phyloP scores from a whole-genome alignment of 2,888 invertebrate genomes.

The Campoplex nolae region DNA sequence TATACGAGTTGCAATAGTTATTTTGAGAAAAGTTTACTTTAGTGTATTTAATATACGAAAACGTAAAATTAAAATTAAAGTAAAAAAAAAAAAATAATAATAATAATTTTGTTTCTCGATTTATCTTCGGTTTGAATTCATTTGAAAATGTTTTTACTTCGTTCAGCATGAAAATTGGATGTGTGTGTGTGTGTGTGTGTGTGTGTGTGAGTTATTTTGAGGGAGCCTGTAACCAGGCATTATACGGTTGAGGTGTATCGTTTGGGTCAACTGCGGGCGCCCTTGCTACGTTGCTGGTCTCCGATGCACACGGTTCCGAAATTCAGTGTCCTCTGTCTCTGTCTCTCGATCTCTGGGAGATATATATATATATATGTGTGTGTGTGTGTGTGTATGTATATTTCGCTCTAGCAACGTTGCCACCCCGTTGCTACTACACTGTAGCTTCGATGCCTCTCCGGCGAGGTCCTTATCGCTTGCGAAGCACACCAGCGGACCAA shows the following conservation, averaged over 20 bases:
- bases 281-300: slow-evolving; percentile 46
- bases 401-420: slow-evolving; percentile 70
- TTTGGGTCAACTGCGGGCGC: slow-evolving; percentile 60
- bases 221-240: slow-evolving; percentile 29
- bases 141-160: background rate
- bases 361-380: too few relatives aligned
- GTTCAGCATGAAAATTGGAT: background rate
- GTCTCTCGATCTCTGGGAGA: slow-evolving; percentile 44
- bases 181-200: too few relatives aligned
- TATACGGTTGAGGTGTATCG: slow-evolving; percentile 42
- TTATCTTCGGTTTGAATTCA: background rate
- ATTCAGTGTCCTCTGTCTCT: slow-evolving; percentile 55
- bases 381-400: slow-evolving; percentile 10
- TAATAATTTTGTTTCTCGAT: background rate
- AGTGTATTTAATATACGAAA: background rate
- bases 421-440: slow-evolving; percentile 44
- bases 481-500: slow-evolving; percentile 63
- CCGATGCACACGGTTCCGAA: slow-evolving; percentile 61
- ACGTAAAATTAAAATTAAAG: background rate
- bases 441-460: slow-evolving; percentile 52
- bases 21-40: too few relatives aligned
- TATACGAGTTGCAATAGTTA: background rate
- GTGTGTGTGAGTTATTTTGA: slow-evolving; percentile 16
- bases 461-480: slow-evolving; percentile 71
- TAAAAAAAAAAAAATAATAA: background rate